Percentiles rank a stretch among this genome's conserved stretches.
These are phyloP conservation scores for Adelges cooleyi DNA, from an alignment of 1,140 invertebrate species.

Conservation along the genomic window DNA sequence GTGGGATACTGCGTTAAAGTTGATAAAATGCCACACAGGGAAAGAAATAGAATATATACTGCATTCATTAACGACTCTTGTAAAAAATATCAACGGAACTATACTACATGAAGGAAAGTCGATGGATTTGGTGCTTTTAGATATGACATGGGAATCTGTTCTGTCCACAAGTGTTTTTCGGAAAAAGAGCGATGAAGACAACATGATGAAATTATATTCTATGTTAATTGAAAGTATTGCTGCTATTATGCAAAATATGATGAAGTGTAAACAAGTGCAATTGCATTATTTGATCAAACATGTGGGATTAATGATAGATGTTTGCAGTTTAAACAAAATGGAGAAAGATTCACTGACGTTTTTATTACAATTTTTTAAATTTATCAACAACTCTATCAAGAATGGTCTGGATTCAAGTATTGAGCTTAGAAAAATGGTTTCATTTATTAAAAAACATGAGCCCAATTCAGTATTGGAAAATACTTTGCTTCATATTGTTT, in stretches of 20 bases:
- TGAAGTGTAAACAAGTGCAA: not conserved
- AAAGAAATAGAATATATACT: conserved; percentile 24
- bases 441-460: conserved; percentile 1
- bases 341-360: conserved; percentile 15
- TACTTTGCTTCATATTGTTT: not conserved
- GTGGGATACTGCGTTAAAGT: conserved; percentile 9
- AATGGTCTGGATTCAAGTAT: conserved; percentile 10
- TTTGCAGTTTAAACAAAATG: conserved; percentile 8
- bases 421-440: conserved; percentile 6
- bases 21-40: not conserved
- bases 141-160: conserved; percentile 16
- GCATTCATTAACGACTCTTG: not conserved
- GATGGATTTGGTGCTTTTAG: conserved; percentile 14
- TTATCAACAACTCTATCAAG: conserved; percentile 11
- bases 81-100: conserved; percentile 12
- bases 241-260: conserved; percentile 21
- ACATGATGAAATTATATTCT: conserved; percentile 16
- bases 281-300: conserved; percentile 15
- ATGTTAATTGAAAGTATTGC: conserved; percentile 16
- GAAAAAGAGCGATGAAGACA: conserved; percentile 12
- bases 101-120: conserved; percentile 7
- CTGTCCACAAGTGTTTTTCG: not conserved
- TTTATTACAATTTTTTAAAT: conserved; percentile 7
- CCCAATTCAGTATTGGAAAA: not conserved
- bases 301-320: conserved; percentile 20